These are phyloP conservation scores for Camponotus fellah DNA, from an alignment of 2,888 invertebrate genomes.

Conservation along the genomic window DNA sequence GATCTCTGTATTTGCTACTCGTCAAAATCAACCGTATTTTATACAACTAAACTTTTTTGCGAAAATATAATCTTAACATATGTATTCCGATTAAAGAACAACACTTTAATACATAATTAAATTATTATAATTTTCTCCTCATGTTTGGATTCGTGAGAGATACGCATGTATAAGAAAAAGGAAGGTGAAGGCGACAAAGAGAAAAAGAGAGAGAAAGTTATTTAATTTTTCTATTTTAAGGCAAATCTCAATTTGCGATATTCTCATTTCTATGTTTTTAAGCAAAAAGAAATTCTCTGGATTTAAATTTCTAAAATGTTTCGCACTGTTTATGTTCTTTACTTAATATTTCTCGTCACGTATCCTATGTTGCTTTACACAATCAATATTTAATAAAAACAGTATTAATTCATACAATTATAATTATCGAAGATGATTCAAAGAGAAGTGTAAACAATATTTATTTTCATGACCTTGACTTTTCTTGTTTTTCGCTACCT, in stretches of 20 bases:
- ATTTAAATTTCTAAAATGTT: slow-evolving; percentile 15
- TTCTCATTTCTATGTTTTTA: slow-evolving; percentile 27
- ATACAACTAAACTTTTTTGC: too few relatives aligned
- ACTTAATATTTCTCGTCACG: background rate
- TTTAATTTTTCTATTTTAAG: slow-evolving; percentile 36
- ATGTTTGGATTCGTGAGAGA: background rate
- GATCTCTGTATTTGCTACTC: too few relatives aligned
- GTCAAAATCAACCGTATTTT: too few relatives aligned
- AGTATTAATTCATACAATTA: slow-evolving; percentile 17
- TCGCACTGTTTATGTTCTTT: slow-evolving; percentile 21
- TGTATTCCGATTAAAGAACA: background rate
- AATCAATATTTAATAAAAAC: slow-evolving; percentile 20
- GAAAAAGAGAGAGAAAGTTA: background rate
- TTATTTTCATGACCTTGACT: background rate
- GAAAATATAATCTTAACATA: too few relatives aligned
- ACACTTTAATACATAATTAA: background rate
- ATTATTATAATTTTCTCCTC: background rate
- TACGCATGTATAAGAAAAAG: background rate
- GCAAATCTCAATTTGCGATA: slow-evolving; percentile 37
- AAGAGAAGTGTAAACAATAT: slow-evolving; percentile 15
- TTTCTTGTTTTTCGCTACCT: slow-evolving; percentile 2
- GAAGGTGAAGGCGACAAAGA: too few relatives aligned
- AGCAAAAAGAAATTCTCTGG: slow-evolving; percentile 34
- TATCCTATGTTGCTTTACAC: background rate
- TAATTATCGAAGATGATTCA: slow-evolving; percentile 2